Evolutionary conservation across 2,888 invertebrate genomes (phyloP).

Genomic region (Eurytoma californica): DNA sequence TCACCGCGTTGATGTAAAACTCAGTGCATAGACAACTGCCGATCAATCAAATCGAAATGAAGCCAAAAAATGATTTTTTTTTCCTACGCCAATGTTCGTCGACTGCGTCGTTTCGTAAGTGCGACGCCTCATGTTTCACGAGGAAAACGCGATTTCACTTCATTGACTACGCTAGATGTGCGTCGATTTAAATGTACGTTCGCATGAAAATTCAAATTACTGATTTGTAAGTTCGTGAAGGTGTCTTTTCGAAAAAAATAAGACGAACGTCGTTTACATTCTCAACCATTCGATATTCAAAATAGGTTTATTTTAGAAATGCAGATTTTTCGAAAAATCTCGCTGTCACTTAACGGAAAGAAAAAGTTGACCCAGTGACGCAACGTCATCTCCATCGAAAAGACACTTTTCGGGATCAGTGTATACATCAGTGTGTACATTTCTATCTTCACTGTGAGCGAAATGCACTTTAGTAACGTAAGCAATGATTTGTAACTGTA

Average conservation of each 20-base stretch:
- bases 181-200: conserved; percentile 8
- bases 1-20: background rate
- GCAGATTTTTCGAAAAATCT: too few species aligned
- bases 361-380: too few species aligned
- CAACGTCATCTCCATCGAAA: background rate
- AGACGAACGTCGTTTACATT: background rate
- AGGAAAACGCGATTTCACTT: conserved; percentile 44
- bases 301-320: background rate
- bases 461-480: conserved; percentile 48
- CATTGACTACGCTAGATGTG: conserved; percentile 8
- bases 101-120: too few species aligned
- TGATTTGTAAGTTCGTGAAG: conserved; percentile 13
- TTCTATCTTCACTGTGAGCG: conserved; percentile 37
- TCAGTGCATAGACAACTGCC: conserved; percentile 45
- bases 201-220: conserved; percentile 18
- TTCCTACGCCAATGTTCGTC: too few species aligned
- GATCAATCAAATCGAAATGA: conserved; percentile 47
- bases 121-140: conserved; percentile 9
- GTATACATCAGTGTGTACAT: background rate
- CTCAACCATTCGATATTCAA: too few species aligned
- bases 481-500: conserved; percentile 50
- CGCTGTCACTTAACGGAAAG: too few species aligned
- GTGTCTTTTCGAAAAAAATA: conserved; percentile 10
- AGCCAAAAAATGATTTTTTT: conserved; percentile 29
- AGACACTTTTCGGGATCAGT: conserved; percentile 20